A percentile compares a stretch with the other conserved stretches of the same genome.
These are phyloP conservation scores for Enteromius radiatus DNA, from an alignment of 2,797 vertebrate species.

Conservation along the genomic window DNA sequence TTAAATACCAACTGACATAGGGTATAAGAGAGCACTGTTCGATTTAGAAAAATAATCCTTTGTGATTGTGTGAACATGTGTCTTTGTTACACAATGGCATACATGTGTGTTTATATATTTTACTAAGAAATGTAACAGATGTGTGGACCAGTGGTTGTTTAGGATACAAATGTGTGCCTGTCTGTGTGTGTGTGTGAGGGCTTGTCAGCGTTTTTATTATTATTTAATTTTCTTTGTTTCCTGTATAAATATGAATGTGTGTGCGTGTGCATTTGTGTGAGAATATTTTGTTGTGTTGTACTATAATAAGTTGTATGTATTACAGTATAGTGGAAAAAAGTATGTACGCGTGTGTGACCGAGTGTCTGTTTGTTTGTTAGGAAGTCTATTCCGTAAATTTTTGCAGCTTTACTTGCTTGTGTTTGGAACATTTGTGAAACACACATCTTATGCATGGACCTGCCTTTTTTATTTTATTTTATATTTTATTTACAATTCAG, in stretches of 20 bases:
- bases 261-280: conserved; percentile 32
- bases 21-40: conserved; percentile 80
- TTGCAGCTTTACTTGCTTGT: conserved; percentile 67
- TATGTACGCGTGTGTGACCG: not conserved
- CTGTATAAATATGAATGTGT: conserved; percentile 65
- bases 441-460: conserved; percentile 47
- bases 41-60: conserved; percentile 76
- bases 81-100: conserved; percentile 51
- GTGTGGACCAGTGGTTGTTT: conserved; percentile 49
- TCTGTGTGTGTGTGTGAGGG: not conserved
- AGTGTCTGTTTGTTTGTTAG: conserved; percentile 59
- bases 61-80: conserved; percentile 66
- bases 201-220: conserved; percentile 19
- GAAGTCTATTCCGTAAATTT: conserved; percentile 60
- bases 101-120: conserved; percentile 51
- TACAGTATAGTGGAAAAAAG: not conserved
- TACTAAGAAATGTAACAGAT: conserved; percentile 42
- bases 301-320: conserved; percentile 18
- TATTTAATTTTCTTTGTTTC: conserved; percentile 62
- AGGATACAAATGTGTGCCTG: conserved; percentile 6
- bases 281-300: conserved; percentile 72
- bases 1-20: not conserved
- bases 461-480: conserved; percentile 13
- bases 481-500: conserved; percentile 3
- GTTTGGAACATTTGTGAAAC: conserved; percentile 51